These are phyloP conservation scores for Bruchidius siliquastri DNA, from an alignment of 2,888 invertebrate species.

Conservation along the genomic window DNA sequence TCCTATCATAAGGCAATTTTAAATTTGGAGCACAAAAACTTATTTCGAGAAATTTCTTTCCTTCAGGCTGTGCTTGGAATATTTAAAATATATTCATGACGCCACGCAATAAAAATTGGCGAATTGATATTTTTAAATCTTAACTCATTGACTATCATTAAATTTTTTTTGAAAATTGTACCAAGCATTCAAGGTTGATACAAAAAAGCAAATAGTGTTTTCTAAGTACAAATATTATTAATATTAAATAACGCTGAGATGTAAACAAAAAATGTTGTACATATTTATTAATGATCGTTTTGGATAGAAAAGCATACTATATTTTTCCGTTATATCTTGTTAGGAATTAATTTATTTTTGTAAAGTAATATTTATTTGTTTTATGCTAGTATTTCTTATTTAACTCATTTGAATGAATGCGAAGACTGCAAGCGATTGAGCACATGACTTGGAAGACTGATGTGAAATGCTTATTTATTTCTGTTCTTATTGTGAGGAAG, in stretches of 20 bases:
- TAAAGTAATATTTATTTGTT: not conserved
- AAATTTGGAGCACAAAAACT: not conserved
- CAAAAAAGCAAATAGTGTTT: no score
- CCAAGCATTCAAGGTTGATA: no score
- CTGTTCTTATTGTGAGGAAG: not conserved
- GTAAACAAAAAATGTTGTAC: not conserved
- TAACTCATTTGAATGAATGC: not conserved
- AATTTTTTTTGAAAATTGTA: no score
- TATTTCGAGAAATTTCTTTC: no score
- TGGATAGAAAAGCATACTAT: not conserved
- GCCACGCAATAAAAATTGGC: no score
- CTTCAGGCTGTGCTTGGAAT: no score
- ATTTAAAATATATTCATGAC: no score
- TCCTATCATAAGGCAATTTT: not conserved
- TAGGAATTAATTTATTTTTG: not conserved
- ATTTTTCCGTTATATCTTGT: not conserved
- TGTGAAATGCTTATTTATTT: not conserved
- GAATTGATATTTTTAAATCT: no score
- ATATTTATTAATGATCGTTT: not conserved
- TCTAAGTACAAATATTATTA: no score
- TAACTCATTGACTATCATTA: no score
- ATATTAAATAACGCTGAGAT: not conserved
- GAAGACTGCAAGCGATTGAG: not conserved
- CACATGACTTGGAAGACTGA: not conserved
- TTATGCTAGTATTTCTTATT: not conserved